phyloP scores from a whole-genome alignment of 2,113 vertebrate genomes.

The Mola mola region DNA sequence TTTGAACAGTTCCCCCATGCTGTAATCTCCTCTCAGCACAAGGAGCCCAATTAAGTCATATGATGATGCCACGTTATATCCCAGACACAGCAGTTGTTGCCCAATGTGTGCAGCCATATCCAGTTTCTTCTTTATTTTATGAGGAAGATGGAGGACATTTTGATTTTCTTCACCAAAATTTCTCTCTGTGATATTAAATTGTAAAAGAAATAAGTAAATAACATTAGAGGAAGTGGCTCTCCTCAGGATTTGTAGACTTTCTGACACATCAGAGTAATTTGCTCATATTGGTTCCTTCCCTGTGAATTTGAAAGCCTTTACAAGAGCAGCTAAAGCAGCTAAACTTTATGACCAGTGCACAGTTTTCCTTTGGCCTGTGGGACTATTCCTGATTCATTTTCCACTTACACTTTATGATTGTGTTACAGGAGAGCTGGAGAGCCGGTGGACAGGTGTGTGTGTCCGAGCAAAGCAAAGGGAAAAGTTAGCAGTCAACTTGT shows the following conservation, averaged over 20 bases:
- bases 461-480: not conserved
- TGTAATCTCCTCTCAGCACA: slow-evolving; percentile 67
- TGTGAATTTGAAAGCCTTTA: too few species aligned
- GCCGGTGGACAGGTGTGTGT: too few species aligned
- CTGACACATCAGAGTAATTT: slow-evolving; percentile 1
- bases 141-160: slow-evolving; percentile 14
- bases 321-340: too few species aligned
- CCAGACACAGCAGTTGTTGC: slow-evolving; percentile 54
- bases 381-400: too few species aligned
- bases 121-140: slow-evolving; percentile 33
- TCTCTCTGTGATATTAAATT: slow-evolving; percentile 29
- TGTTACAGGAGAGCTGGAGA: too few species aligned
- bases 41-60: slow-evolving; percentile 65
- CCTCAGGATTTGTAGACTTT: slow-evolving; percentile 13
- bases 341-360: too few species aligned
- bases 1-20: slow-evolving; percentile 61
- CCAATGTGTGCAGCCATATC: slow-evolving; percentile 19
- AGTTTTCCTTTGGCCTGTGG: not conserved
- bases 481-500: not conserved
- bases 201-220: slow-evolving; percentile 27
- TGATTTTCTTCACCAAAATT: slow-evolving; percentile 20
- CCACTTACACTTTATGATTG: not conserved
- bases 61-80: slow-evolving; percentile 61
- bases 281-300: too few species aligned
- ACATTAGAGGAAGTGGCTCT: slow-evolving; percentile 25